Conservation (phyloP, 2,888 invertebrate species). For the Mythimna albipuncta region DNA sequence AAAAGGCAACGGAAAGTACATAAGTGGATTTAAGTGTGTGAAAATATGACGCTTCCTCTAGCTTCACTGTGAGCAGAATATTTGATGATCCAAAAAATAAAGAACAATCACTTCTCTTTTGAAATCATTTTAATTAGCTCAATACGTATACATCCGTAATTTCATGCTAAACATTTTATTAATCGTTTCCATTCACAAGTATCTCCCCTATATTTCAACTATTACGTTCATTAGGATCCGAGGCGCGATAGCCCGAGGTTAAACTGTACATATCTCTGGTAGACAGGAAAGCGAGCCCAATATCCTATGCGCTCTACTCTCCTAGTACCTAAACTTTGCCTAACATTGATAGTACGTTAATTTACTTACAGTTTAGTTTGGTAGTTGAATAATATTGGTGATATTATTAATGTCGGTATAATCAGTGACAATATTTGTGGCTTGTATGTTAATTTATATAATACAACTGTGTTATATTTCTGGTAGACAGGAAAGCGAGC, state of each 20-base stretch:
- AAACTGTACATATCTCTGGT: constrained; percentile 46
- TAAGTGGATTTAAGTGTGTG: too few species aligned
- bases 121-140: background rate
- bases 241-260: constrained; percentile 36
- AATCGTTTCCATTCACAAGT: background rate
- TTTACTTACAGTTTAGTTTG: background rate
- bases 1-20: too few species aligned
- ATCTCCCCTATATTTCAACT: background rate
- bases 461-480: too few species aligned
- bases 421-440: background rate
- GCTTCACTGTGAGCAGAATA: too few species aligned
- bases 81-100: too few species aligned
- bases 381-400: background rate
- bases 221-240: constrained; percentile 44
- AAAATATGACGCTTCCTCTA: too few species aligned
- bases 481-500: too few species aligned
- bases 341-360: background rate
- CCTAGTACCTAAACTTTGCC: background rate
- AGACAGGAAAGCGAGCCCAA: constrained; percentile 37
- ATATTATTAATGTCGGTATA: background rate
- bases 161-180: background rate
- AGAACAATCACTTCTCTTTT: background rate
- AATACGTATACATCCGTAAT: background rate
- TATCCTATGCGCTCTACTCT: constrained; percentile 13
- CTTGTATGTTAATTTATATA: too few species aligned